Percentiles rank a stretch among this genome's conserved stretches.
Conservation (phyloP, 2,113 vertebrate species). For the Xiphorhynchus elegans region DNA sequence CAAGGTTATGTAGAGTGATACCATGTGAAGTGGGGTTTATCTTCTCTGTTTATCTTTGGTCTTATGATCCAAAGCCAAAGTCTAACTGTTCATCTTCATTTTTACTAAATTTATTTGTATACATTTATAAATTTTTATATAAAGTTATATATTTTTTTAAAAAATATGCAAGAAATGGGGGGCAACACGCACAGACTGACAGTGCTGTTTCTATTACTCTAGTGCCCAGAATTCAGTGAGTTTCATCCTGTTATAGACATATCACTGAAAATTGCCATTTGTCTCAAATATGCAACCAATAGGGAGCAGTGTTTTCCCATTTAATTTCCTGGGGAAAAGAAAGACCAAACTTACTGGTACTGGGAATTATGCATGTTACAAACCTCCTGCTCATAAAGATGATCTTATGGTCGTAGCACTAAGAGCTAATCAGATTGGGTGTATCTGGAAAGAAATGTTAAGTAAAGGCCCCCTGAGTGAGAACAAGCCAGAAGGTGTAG, state of each 20-base stretch:
- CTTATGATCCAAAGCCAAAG: neutral
- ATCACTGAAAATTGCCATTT: neutral
- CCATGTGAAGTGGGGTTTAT: neutral
- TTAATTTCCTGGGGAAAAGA: neutral
- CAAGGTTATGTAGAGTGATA: fast-evolving
- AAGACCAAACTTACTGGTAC: neutral
- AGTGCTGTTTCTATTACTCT: neutral
- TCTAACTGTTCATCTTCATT: neutral
- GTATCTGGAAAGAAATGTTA: neutral
- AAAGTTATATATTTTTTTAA: no score
- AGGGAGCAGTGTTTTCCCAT: neutral
- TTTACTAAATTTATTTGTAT: neutral
- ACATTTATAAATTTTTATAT: no score
- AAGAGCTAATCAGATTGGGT: neutral
- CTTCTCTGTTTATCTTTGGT: neutral
- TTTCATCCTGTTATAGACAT: neutral
- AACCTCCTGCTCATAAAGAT: neutral
- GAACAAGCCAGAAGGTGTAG: neutral
- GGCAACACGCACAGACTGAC: neutral
- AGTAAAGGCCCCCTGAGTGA: neutral
- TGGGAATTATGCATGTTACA: neutral
- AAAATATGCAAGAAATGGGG: neutral
- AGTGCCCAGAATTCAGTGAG: fast-evolving
- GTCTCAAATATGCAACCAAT: neutral
- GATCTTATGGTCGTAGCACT: neutral